Evolutionary conservation across 2,113 vertebrate species (phyloP).

Genomic region (Brachyhypopomus gauderio): DNA sequence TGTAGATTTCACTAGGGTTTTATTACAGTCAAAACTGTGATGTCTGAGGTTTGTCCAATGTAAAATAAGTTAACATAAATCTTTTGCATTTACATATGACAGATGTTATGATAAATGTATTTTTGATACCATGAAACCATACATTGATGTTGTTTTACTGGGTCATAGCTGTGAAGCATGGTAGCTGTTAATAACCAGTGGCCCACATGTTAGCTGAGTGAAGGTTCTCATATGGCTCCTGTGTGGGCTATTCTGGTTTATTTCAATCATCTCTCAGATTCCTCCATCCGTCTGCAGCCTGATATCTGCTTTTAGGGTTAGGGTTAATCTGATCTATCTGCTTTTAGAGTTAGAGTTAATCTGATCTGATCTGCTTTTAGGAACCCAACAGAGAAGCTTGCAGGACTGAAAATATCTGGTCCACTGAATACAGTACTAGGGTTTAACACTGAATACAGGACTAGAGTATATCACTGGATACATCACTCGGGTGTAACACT

Average conservation of each 20-base stretch:
- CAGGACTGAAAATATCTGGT: constrained; percentile 61
- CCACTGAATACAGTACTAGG: neutral
- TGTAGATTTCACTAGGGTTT: neutral
- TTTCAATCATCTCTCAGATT: constrained; percentile 72
- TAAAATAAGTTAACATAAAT: no score
- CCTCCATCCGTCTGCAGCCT: constrained; percentile 63
- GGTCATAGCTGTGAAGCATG: constrained; percentile 51
- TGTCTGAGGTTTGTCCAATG: no score
- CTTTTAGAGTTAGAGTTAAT: constrained; percentile 53
- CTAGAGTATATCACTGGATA: neutral
- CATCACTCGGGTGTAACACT: neutral
- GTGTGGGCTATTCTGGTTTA: constrained; percentile 71
- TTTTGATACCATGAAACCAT: no score
- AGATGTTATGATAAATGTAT: no score
- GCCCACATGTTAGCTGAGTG: constrained; percentile 70
- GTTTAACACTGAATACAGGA: neutral
- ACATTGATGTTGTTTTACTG: no score
- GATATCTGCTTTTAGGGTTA: constrained; percentile 59
- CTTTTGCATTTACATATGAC: no score
- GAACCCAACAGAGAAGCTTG: constrained; percentile 41
- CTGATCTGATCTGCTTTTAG: constrained; percentile 56
- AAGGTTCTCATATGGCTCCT: constrained; percentile 39
- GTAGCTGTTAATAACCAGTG: constrained; percentile 64
- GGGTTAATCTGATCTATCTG: constrained; percentile 16
- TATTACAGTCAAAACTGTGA: neutral